These are phyloP conservation scores for Pseudorectes ferrugineus DNA, from an alignment of 2,113 vertebrate genomes.

Conservation along the genomic window DNA sequence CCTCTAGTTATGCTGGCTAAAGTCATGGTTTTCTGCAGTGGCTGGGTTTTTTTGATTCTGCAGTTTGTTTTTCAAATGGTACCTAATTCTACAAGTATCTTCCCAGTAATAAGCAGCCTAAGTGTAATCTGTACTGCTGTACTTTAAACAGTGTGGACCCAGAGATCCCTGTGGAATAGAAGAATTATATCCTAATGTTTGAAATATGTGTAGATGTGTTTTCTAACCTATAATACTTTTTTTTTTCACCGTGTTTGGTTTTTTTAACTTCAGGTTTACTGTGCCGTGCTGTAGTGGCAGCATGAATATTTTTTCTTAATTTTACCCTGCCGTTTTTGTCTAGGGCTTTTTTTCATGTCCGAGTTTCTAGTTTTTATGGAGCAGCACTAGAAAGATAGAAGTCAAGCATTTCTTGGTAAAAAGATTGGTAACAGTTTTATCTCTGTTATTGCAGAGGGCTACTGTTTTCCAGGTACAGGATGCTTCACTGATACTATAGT, in stretches of 20 bases:
- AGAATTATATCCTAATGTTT: not conserved
- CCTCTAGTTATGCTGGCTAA: not conserved
- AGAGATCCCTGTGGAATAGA: not conserved
- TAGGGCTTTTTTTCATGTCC: not conserved
- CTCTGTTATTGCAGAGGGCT: not conserved
- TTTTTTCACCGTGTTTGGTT: not conserved
- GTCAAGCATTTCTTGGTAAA: not conserved
- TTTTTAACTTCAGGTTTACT: not conserved
- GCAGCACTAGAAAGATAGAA: not conserved
- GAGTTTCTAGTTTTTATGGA: not conserved
- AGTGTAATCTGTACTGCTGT: not conserved
- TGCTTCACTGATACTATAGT: not conserved
- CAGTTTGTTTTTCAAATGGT: not conserved
- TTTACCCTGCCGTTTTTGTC: not conserved
- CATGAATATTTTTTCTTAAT: not conserved
- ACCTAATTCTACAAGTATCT: not conserved
- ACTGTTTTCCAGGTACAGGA: not conserved
- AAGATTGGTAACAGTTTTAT: not conserved
- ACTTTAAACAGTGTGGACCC: not conserved
- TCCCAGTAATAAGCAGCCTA: not conserved
- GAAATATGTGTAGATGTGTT: not conserved
- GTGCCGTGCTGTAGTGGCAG: not conserved
- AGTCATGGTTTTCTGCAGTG: not conserved
- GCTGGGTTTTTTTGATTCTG: not conserved
- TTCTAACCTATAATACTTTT: not conserved